Conservation (phyloP, 2,888 invertebrate genomes). For the Tenthredo livida region DNA sequence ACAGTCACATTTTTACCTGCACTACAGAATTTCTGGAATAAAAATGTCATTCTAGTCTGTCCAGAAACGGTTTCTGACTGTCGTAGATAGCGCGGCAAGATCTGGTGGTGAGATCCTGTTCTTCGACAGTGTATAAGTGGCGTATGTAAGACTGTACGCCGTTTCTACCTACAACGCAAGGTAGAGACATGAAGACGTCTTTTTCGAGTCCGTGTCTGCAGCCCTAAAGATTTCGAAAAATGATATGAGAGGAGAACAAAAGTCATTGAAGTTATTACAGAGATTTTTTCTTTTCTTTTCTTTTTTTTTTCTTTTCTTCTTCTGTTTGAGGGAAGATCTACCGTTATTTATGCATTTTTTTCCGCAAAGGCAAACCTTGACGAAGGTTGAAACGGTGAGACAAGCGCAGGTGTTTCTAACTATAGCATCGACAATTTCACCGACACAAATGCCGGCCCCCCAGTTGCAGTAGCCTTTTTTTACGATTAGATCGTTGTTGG, state of each 20-base stretch:
- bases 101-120: slow-evolving; percentile 67
- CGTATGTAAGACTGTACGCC: slow-evolving; percentile 72
- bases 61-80: slow-evolving; percentile 66
- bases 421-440: slow-evolving; percentile 78
- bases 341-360: neutral
- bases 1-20: neutral
- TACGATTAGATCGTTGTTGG: slow-evolving; percentile 78
- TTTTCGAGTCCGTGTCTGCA: slow-evolving; percentile 79
- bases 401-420: slow-evolving; percentile 78
- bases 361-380: slow-evolving; percentile 74
- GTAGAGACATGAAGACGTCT: slow-evolving; percentile 81
- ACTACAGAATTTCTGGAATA: neutral
- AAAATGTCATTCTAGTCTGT: slow-evolving; percentile 63
- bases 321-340: neutral
- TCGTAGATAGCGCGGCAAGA: slow-evolving; percentile 72
- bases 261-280: slow-evolving; percentile 20
- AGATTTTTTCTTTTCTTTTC: neutral
- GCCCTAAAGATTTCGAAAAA: slow-evolving; percentile 62
- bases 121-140: slow-evolving; percentile 69
- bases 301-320: neutral
- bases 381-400: slow-evolving; percentile 78
- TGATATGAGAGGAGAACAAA: neutral
- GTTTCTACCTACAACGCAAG: slow-evolving; percentile 78
- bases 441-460: slow-evolving; percentile 79
- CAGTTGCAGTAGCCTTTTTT: slow-evolving; percentile 81